Evolutionary conservation across 2,113 vertebrate genomes (phyloP).

Genomic region (Melanerpes formicivorus): DNA sequence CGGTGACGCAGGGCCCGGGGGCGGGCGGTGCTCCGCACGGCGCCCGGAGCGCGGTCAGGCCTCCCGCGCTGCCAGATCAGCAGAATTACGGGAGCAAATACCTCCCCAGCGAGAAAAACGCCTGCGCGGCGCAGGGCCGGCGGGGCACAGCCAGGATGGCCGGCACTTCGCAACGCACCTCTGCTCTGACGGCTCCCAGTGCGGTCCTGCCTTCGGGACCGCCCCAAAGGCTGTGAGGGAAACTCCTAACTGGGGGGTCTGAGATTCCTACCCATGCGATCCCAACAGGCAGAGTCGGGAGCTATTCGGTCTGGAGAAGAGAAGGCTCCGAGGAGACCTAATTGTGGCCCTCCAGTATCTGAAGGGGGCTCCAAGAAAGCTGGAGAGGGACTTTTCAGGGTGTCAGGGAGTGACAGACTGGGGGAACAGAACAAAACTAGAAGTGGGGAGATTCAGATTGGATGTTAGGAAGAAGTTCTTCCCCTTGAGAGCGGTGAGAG

Average conservation of each 20-base stretch:
- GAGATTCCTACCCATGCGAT: not conserved
- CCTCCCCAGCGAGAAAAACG: rapidly evolving
- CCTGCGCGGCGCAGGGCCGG: rapidly evolving
- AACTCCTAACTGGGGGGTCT: not conserved
- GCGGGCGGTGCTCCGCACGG: not conserved
- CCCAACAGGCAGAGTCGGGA: not conserved
- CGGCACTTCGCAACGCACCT: not conserved
- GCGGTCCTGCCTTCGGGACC: rapidly evolving
- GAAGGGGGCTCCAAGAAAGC: no score
- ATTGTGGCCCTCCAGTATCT: no score
- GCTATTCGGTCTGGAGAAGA: no score
- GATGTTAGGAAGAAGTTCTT: no score
- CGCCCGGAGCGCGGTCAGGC: not conserved
- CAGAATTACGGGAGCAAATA: not conserved
- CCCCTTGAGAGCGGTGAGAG: no score
- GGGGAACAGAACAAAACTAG: no score
- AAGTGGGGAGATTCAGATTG: no score
- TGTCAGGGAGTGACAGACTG: no score
- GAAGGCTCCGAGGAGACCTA: no score
- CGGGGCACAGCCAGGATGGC: rapidly evolving
- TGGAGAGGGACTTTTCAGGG: no score
- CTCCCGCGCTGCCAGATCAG: not conserved
- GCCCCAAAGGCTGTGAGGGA: rapidly evolving
- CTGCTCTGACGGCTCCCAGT: not conserved
- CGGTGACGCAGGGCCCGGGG: conserved; percentile 70